These are phyloP conservation scores for Cottus gobio DNA, from an alignment of 2,113 vertebrate species.

Conservation along the genomic window DNA sequence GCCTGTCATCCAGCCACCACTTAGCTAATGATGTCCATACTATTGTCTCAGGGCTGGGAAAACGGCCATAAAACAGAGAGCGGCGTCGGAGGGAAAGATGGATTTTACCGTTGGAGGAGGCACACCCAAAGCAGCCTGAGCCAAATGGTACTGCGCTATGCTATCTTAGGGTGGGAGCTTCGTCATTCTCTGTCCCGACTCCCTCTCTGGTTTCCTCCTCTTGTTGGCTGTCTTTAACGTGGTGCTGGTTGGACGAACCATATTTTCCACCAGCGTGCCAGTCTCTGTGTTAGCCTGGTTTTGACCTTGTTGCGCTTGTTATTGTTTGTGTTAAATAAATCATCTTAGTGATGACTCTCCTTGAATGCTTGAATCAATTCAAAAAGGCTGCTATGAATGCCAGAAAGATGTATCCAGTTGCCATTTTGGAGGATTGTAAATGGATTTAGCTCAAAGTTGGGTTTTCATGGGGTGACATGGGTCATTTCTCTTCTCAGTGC, in stretches of 20 bases:
- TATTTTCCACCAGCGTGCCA: conserved; percentile 33
- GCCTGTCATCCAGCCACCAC: conserved; percentile 79
- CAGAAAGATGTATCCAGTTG: conserved; percentile 15
- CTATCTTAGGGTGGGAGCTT: conserved; percentile 21
- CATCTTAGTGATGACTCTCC: conserved; percentile 35
- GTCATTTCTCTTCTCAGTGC: conserved; percentile 73
- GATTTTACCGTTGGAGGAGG: conserved; percentile 54
- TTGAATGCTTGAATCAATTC: conserved; percentile 39
- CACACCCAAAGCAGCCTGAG: conserved; percentile 53
- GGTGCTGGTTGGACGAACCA: conserved; percentile 26
- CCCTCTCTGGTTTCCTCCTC: conserved; percentile 1
- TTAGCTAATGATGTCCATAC: conserved; percentile 82
- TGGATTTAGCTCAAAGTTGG: conserved; percentile 37
- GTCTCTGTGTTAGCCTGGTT: conserved; percentile 42
- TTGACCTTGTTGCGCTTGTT: conserved; percentile 55
- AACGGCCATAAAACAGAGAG: conserved; percentile 62
- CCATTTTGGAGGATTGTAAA: conserved; percentile 49
- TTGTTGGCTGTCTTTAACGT: conserved; percentile 36
- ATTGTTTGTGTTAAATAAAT: conserved; percentile 45
- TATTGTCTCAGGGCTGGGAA: conserved; percentile 64
- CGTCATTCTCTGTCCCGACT: conserved; percentile 17
- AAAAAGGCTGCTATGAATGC: conserved; percentile 12
- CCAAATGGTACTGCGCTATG: conserved; percentile 35
- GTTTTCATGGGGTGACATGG: conserved; percentile 53
- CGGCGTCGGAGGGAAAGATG: conserved; percentile 49